Conservation (phyloP, 2,113 vertebrate genomes). For the Puma concolor region DNA sequence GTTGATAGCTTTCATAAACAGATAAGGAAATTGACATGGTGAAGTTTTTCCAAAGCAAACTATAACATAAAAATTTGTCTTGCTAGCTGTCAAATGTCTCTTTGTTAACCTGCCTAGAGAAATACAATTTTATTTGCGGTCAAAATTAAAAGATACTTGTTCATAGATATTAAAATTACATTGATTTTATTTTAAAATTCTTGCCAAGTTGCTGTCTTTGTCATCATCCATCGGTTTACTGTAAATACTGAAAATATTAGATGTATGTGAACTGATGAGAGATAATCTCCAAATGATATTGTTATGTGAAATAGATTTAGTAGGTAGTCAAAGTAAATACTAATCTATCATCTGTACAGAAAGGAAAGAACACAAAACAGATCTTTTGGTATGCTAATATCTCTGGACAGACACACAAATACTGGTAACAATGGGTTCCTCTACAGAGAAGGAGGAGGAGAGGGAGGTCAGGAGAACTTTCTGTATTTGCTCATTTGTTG, state of each 20-base stretch:
- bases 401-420: background rate
- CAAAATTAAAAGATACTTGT: background rate
- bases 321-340: background rate
- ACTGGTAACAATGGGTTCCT: background rate
- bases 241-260: background rate
- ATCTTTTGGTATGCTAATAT: conserved; percentile 2
- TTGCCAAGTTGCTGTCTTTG: background rate
- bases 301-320: conserved; percentile 10
- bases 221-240: background rate
- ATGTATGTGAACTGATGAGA: background rate
- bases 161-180: background rate
- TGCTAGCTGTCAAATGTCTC: background rate
- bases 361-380: background rate
- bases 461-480: background rate
- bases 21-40: background rate
- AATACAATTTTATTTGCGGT: conserved; percentile 52
- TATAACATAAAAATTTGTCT: conserved; percentile 15
- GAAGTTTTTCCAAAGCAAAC: conserved; percentile 7
- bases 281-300: background rate
- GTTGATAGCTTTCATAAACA: conserved; percentile 9
- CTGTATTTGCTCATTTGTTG: conserved; percentile 7
- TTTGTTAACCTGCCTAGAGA: conserved; percentile 9
- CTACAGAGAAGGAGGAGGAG: background rate
- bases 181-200: conserved; percentile 37
- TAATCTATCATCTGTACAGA: background rate